Percentiles rank a stretch among this genome's conserved stretches.
Conservation (phyloP, 2,797 vertebrate genomes). For the Pipistrellus kuhlii region DNA sequence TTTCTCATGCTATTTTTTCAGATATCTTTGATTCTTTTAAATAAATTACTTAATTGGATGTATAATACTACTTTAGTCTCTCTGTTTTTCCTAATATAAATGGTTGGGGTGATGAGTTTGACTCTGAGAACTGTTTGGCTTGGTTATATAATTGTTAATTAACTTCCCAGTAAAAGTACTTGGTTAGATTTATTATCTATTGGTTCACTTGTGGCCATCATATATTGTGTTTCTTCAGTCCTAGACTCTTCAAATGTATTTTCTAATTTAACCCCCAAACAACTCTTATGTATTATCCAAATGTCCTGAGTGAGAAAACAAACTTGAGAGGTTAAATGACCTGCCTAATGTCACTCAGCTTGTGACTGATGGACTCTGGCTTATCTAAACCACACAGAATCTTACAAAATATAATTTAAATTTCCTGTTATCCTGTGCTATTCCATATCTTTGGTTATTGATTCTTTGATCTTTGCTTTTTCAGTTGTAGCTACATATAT, state of each 20-base stretch:
- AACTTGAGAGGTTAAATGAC: not conserved
- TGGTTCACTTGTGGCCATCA: not conserved
- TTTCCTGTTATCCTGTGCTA: no score
- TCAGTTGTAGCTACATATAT: not conserved
- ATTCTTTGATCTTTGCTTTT: conserved; percentile 17
- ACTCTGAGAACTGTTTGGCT: not conserved
- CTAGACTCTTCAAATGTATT: not conserved
- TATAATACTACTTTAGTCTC: not conserved
- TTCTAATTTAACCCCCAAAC: not conserved
- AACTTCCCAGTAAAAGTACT: not conserved
- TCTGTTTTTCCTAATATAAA: not conserved
- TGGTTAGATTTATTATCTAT: not conserved
- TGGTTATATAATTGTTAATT: not conserved
- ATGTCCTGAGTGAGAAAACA: not conserved
- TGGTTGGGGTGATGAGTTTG: not conserved
- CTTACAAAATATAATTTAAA: not conserved
- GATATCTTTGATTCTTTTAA: not conserved
- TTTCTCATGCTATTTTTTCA: not conserved
- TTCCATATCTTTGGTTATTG: no score
- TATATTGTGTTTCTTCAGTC: not conserved
- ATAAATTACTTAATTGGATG: not conserved
- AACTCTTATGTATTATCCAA: not conserved
- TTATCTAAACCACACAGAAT: not conserved
- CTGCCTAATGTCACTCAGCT: not conserved
- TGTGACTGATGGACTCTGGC: not conserved